Conservation (phyloP, 2,888 invertebrate species). For the Macroteleia sp. region DNA sequence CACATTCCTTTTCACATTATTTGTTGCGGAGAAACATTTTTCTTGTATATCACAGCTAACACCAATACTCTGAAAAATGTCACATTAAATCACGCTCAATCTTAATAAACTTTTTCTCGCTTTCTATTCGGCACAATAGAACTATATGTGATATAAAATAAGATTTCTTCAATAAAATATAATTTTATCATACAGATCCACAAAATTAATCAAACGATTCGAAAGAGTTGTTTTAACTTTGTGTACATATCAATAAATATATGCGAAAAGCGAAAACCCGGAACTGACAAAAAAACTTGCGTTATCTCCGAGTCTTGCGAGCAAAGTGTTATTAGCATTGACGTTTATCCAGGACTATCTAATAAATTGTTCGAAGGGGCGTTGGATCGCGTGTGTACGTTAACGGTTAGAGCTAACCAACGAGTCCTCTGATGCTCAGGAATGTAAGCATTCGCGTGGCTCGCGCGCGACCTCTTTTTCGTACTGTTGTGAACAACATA, state of each 20-base stretch:
- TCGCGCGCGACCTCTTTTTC: conserved; percentile 65
- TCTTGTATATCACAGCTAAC: conserved; percentile 31
- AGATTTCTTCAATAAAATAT: too few species aligned
- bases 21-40: conserved; percentile 3
- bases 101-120: conserved; percentile 23
- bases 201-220: too few species aligned
- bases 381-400: conserved; percentile 75
- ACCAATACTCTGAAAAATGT: conserved; percentile 17
- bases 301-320: conserved; percentile 67
- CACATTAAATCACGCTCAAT: conserved; percentile 33
- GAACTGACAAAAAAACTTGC: conserved; percentile 48
- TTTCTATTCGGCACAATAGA: conserved; percentile 32
- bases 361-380: conserved; percentile 80
- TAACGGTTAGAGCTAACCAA: conserved; percentile 75
- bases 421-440: conserved; percentile 30
- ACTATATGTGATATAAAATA: too few species aligned
- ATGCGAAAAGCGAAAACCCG: conserved; percentile 60
- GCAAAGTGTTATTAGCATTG: conserved; percentile 79
- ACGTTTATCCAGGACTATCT: conserved; percentile 80
- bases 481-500: conserved; percentile 9
- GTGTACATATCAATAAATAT: too few species aligned
- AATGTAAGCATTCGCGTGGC: conserved; percentile 70
- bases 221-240: too few species aligned
- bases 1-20: conserved; percentile 66
- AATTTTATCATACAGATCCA: too few species aligned